Percentiles rank a stretch among this genome's conserved stretches.
Evolutionary conservation across 2,113 vertebrate genomes (phyloP).

Genomic region (Vidua chalybeata): DNA sequence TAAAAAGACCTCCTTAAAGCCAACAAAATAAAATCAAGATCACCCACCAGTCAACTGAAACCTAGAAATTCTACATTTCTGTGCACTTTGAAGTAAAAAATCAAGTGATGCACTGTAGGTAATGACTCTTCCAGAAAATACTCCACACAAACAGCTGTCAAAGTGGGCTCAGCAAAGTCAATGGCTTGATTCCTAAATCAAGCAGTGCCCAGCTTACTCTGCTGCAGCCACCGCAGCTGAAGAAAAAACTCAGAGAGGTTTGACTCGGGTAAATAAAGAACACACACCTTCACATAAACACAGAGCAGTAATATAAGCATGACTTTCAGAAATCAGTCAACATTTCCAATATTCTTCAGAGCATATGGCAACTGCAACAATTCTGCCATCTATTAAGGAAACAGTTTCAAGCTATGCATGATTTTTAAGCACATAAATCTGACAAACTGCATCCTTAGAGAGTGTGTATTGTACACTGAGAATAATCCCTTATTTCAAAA

Average conservation of each 20-base stretch:
- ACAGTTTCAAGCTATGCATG: fast-evolving
- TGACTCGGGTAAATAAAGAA: fast-evolving
- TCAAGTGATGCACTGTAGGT: neutral
- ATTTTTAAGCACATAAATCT: neutral
- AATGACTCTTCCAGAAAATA: neutral
- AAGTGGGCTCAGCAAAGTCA: neutral
- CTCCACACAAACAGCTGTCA: neutral
- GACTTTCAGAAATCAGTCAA: neutral
- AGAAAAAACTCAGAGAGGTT: neutral
- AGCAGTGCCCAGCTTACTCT: neutral
- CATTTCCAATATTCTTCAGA: neutral
- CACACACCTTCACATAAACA: neutral
- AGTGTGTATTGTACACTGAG: neutral
- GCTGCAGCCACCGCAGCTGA: neutral
- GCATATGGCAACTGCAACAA: neutral
- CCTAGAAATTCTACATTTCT: neutral
- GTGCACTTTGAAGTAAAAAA: neutral
- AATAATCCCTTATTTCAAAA: neutral
- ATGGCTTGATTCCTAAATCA: neutral
- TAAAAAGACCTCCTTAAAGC: neutral
- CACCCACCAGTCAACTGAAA: neutral
- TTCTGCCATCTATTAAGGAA: neutral
- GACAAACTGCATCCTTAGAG: neutral
- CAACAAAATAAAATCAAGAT: neutral
- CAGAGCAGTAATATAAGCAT: neutral